phyloP scores from a whole-genome alignment of 2,888 invertebrate species.

The Myopa testacea region DNA sequence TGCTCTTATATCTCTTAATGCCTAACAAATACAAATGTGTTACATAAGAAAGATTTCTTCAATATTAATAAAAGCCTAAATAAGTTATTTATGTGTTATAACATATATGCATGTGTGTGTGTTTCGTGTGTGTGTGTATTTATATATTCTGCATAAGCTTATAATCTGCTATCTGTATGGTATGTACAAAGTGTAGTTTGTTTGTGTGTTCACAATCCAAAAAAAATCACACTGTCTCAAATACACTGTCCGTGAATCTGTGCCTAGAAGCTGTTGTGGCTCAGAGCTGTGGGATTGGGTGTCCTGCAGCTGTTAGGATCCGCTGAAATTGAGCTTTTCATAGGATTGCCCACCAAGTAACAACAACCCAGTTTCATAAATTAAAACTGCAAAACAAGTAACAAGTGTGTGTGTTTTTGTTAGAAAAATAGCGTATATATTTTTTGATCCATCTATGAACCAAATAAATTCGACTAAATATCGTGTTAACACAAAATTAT shows the following conservation, averaged over 20 bases:
- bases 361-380: constrained; percentile 27
- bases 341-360: constrained; percentile 19
- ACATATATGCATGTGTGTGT: no score
- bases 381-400: constrained; percentile 41
- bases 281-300: constrained; percentile 6
- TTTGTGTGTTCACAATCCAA: background rate
- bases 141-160: no score
- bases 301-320: constrained; percentile 24
- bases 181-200: no score
- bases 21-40: no score
- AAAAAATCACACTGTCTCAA: no score
- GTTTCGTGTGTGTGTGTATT: no score
- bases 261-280: constrained; percentile 21
- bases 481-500: constrained; percentile 9
- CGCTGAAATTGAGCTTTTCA: constrained; percentile 18
- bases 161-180: no score
- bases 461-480: constrained; percentile 11
- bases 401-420: constrained; percentile 33
- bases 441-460: background rate
- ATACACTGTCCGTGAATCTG: background rate
- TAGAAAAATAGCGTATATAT: constrained; percentile 17
- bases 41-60: no score
- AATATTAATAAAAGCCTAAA: no score
- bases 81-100: background rate
- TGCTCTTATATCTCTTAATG: no score